A percentile compares a stretch with the other conserved stretches of the same genome.
phyloP scores from a whole-genome alignment of 2,797 vertebrate genomes.

The Paedocypris micromegethes region DNA sequence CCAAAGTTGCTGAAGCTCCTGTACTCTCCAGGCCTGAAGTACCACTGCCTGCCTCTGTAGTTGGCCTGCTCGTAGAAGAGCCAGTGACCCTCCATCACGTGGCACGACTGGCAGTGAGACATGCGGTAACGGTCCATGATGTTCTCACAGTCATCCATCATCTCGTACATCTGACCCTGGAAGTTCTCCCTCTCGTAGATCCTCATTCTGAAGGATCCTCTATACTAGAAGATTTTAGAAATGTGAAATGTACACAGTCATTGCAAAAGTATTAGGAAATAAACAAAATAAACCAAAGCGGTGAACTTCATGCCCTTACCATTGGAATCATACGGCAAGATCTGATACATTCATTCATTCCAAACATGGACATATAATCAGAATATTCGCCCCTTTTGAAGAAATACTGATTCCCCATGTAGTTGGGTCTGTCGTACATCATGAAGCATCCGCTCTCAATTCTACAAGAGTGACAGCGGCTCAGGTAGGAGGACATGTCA shows the following conservation, averaged over 20 bases:
- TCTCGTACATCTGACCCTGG: slow-evolving; percentile 63
- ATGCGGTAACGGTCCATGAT: slow-evolving; percentile 64
- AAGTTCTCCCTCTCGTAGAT: slow-evolving; percentile 67
- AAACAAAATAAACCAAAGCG: not conserved
- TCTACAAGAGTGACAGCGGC: slow-evolving; percentile 54
- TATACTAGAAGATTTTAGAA: slow-evolving; percentile 52
- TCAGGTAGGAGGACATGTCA: slow-evolving; percentile 58
- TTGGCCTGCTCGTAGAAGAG: slow-evolving; percentile 64
- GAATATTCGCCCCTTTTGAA: slow-evolving; percentile 52
- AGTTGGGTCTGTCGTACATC: slow-evolving; percentile 51
- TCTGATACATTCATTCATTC: slow-evolving; percentile 48
- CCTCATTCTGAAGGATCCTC: slow-evolving; percentile 64
- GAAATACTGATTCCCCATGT: slow-evolving; percentile 52
- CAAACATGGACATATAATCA: slow-evolving; percentile 47
- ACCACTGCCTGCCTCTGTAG: slow-evolving; percentile 67
- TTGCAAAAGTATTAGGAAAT: slow-evolving; percentile 12
- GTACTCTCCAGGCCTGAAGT: slow-evolving; percentile 70
- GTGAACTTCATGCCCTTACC: slow-evolving; percentile 12
- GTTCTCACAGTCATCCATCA: slow-evolving; percentile 67
- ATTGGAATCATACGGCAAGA: slow-evolving; percentile 53
- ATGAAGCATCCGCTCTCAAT: slow-evolving; percentile 57
- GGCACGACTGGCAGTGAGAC: slow-evolving; percentile 67
- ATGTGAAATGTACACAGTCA: not conserved
- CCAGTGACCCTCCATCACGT: slow-evolving; percentile 67
- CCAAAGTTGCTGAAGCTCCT: slow-evolving; percentile 64